A percentile compares a stretch with the other conserved stretches of the same genome.
These are phyloP conservation scores for Drosophila guanche DNA, from an alignment of 1,140 invertebrate species.

Conservation along the genomic window DNA sequence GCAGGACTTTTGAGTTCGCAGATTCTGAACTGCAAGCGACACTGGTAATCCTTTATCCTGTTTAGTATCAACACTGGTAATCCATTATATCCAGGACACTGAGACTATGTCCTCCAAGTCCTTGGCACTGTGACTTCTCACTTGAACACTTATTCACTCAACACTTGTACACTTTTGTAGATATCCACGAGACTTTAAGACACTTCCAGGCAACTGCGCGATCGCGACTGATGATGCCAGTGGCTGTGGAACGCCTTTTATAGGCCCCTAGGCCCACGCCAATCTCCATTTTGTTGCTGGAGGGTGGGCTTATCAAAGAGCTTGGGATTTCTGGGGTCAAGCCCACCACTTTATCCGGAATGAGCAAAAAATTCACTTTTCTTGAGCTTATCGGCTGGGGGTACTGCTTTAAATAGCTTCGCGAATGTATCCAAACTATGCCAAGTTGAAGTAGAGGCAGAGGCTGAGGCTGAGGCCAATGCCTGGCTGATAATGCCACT, in stretches of 20 bases:
- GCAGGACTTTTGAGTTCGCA: background rate
- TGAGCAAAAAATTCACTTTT: slow-evolving; percentile 49
- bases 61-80: slow-evolving; percentile 37
- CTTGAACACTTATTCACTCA: slow-evolving; percentile 8
- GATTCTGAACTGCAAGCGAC: background rate
- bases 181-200: slow-evolving; percentile 28
- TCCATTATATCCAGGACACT: slow-evolving; percentile 38
- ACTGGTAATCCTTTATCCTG: slow-evolving; percentile 15
- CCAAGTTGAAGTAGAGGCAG: slow-evolving; percentile 55
- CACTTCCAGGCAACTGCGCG: slow-evolving; percentile 33
- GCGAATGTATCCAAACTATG: slow-evolving; percentile 44
- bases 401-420: slow-evolving; percentile 23
- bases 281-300: slow-evolving; percentile 30
- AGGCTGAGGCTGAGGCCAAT: too few relatives aligned
- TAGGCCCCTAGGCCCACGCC: slow-evolving; percentile 31
- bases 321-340: slow-evolving; percentile 21
- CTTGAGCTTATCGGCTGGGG: slow-evolving; percentile 45
- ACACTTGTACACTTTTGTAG: slow-evolving; percentile 29
- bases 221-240: slow-evolving; percentile 46
- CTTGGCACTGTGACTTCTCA: slow-evolving; percentile 7
- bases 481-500: slow-evolving; percentile 29
- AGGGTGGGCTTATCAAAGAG: slow-evolving; percentile 33
- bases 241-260: slow-evolving; percentile 48
- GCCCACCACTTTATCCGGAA: slow-evolving; percentile 27
- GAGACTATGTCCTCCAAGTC: slow-evolving; percentile 10